Percentiles rank a stretch among this genome's conserved stretches.
phyloP scores from a whole-genome alignment of 2,113 vertebrate genomes.

The Cyphomyrus plagiostoma region DNA sequence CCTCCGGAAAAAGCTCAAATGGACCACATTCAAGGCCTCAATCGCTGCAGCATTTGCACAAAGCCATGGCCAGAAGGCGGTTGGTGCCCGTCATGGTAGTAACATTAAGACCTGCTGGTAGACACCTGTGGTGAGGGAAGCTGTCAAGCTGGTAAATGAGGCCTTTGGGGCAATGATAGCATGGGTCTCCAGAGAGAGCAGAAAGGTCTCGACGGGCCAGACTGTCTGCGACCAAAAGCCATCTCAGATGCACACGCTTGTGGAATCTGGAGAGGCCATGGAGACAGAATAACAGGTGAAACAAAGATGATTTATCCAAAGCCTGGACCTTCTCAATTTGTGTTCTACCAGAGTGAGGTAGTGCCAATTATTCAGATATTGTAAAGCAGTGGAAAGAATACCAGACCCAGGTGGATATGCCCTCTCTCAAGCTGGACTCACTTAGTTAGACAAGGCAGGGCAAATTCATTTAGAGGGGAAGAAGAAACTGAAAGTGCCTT shows the following conservation, averaged over 20 bases:
- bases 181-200: not conserved
- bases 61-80: not conserved
- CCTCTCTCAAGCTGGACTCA: not conserved
- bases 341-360: not conserved
- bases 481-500: not conserved
- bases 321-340: not conserved
- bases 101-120: not conserved
- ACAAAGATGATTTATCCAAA: not conserved
- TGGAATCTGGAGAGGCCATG: not conserved
- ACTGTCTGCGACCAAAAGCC: not conserved
- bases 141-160: not conserved
- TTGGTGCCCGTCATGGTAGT: not conserved
- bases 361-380: not conserved
- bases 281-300: not conserved
- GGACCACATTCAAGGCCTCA: not conserved
- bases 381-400: not conserved
- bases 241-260: not conserved
- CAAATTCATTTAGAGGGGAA: not conserved
- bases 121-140: not conserved
- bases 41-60: not conserved
- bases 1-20: not conserved
- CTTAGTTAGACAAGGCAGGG: not conserved
- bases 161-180: not conserved
- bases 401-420: not conserved
- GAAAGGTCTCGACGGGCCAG: not conserved